phyloP scores from a whole-genome alignment of 2,888 invertebrate genomes.

The Hypomecis punctinalis region DNA sequence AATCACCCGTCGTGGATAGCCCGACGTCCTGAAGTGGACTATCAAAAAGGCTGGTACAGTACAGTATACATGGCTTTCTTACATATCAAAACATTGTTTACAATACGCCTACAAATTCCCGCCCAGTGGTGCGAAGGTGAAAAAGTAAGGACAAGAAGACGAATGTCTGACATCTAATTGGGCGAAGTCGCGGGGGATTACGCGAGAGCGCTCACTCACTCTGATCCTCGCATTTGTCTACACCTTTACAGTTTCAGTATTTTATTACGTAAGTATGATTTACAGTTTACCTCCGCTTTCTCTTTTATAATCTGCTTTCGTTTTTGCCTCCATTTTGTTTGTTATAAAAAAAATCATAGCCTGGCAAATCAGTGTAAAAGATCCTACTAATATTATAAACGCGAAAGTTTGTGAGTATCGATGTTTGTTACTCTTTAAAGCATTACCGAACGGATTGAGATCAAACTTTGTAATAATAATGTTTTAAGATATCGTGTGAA shows the following conservation, averaged over 20 bases:
- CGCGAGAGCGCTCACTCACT: slow-evolving; percentile 66
- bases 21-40: no score
- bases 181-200: slow-evolving; percentile 76
- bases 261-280: slow-evolving; percentile 22
- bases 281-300: slow-evolving; percentile 4
- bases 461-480: no score
- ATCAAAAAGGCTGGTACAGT: no score
- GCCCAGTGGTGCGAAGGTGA: slow-evolving; percentile 44
- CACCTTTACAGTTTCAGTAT: slow-evolving; percentile 21
- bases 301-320: background rate
- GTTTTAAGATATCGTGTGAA: no score
- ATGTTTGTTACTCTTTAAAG: no score
- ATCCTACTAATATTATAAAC: no score
- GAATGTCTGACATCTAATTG: slow-evolving; percentile 81
- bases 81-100: background rate
- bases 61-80: no score
- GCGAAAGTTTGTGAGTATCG: no score
- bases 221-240: slow-evolving; percentile 66
- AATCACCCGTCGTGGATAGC: no score
- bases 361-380: no score
- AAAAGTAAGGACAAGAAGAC: slow-evolving; percentile 70
- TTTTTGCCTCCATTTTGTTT: background rate
- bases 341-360: background rate
- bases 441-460: no score
- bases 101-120: slow-evolving; percentile 26